These are phyloP conservation scores for Heliconius ethilla DNA, from an alignment of 2,888 invertebrate genomes.

Conservation along the genomic window DNA sequence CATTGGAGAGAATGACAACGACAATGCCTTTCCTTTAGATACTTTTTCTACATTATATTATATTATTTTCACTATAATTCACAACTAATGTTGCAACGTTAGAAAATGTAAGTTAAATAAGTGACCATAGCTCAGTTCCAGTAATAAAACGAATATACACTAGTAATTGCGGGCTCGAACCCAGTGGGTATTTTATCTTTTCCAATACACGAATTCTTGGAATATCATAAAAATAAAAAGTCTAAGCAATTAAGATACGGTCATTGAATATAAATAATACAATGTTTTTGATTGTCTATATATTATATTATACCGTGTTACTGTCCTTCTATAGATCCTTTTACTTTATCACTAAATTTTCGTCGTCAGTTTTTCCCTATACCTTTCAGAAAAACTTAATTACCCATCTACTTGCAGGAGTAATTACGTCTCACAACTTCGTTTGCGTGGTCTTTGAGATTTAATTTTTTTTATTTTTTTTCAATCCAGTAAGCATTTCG, in stretches of 20 bases:
- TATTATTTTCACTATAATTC: constrained; percentile 5
- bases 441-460: not conserved
- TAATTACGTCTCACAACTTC: too few relatives aligned
- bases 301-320: not conserved
- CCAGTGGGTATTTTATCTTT: not conserved
- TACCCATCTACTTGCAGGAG: not conserved
- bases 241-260: not conserved
- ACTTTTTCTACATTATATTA: constrained; percentile 6
- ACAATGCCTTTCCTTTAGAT: constrained; percentile 3
- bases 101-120: not conserved
- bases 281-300: not conserved
- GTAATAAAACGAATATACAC: not conserved
- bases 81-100: constrained; percentile 5
- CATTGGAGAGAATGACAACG: constrained; percentile 12
- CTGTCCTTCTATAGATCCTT: not conserved
- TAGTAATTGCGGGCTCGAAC: not conserved
- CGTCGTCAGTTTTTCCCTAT: not conserved
- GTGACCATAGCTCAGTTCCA: too few relatives aligned
- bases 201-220: too few relatives aligned
- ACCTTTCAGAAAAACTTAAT: not conserved
- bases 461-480: too few relatives aligned
- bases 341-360: not conserved
- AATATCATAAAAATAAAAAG: not conserved
- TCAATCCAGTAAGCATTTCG: too few relatives aligned
- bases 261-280: not conserved